Evolutionary conservation across 1,140 invertebrate species (phyloP).

Genomic region (Argopecten irradians): DNA sequence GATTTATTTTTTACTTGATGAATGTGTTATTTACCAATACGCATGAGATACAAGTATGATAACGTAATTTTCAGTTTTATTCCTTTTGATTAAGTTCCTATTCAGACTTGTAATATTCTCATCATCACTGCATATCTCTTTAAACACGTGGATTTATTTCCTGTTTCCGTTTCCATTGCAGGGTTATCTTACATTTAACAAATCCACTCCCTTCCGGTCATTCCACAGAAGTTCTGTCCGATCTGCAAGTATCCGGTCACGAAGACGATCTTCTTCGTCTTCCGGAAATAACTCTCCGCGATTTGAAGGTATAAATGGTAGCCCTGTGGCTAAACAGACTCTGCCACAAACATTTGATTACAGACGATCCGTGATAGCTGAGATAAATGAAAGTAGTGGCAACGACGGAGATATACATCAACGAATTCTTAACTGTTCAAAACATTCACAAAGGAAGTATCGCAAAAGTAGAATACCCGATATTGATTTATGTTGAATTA

Average conservation of each 20-base stretch:
- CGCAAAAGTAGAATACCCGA: neutral
- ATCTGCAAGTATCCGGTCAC: neutral
- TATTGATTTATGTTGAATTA: neutral
- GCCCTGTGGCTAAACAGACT: neutral
- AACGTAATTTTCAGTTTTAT: too few species aligned
- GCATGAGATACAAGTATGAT: too few species aligned
- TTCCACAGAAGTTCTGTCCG: neutral
- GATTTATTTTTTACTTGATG: too few species aligned
- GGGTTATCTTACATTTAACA: constrained; percentile 8
- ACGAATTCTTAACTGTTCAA: neutral
- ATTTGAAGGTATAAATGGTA: constrained; percentile 17
- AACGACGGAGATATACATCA: neutral
- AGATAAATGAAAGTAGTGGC: neutral
- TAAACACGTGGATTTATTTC: too few species aligned
- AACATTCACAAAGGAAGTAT: neutral
- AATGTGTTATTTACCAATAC: too few species aligned
- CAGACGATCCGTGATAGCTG: neutral
- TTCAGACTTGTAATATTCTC: too few species aligned
- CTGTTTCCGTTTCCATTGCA: neutral
- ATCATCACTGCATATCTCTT: too few species aligned
- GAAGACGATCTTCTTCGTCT: constrained; percentile 12
- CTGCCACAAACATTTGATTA: neutral
- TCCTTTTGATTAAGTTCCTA: too few species aligned
- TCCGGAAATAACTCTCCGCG: constrained; percentile 13
- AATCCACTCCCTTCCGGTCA: neutral